These are phyloP conservation scores for Coracopsis vasa DNA, from an alignment of 2,113 vertebrate genomes.

Conservation along the genomic window DNA sequence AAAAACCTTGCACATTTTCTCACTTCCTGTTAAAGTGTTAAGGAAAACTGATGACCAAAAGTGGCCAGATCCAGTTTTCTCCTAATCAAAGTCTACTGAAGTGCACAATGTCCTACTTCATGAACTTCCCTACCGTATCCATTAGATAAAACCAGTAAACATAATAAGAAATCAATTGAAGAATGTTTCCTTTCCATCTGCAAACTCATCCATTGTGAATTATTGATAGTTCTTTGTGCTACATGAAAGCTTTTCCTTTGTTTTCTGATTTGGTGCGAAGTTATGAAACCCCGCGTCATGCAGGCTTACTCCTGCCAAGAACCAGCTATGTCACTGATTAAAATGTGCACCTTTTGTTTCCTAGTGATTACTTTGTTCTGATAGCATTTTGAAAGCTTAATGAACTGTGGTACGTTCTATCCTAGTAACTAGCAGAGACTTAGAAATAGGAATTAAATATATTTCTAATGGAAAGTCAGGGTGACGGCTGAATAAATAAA, in stretches of 20 bases:
- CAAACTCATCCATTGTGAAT: neutral
- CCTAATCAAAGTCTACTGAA: neutral
- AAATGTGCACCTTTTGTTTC: neutral
- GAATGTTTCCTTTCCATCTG: neutral
- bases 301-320: neutral
- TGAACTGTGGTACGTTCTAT: neutral
- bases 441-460: neutral
- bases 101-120: neutral
- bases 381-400: conserved; percentile 7
- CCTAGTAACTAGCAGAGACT: neutral
- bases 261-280: neutral
- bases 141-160: neutral
- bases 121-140: neutral
- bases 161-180: neutral
- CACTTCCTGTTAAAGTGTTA: neutral
- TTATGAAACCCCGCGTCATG: neutral
- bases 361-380: neutral
- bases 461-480: neutral
- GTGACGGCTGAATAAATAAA: neutral
- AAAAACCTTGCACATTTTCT: neutral
- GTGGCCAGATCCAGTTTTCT: neutral
- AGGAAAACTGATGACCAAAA: neutral
- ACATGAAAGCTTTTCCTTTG: neutral
- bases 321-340: neutral
- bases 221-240: neutral